Percentiles rank a stretch among this genome's conserved stretches.
Evolutionary conservation across 2,888 invertebrate species (phyloP).

Genomic region (Protophormia terraenovae): DNA sequence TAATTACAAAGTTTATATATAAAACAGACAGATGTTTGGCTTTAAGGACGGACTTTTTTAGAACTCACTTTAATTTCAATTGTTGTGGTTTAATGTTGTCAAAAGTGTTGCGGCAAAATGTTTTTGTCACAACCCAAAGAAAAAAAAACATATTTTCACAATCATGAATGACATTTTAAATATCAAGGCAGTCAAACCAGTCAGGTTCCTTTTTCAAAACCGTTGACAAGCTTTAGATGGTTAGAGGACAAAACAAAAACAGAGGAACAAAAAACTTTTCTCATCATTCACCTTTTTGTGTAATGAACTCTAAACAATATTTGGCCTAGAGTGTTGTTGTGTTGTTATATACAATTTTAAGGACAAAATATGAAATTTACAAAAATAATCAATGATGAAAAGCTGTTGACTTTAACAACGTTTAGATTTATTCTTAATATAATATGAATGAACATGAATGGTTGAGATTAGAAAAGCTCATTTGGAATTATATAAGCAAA

Average conservation of each 20-base stretch:
- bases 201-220: not conserved
- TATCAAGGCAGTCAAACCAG: not conserved
- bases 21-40: not conserved
- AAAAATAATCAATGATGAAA: not conserved
- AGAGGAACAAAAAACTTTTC: not conserved
- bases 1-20: conserved; percentile 25
- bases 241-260: not conserved
- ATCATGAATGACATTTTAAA: not conserved
- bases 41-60: not conserved
- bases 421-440: not conserved
- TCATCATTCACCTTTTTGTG: not conserved
- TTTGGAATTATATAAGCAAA: no score
- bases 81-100: not conserved
- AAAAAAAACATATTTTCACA: not conserved
- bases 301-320: not conserved
- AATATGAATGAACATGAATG: no score
- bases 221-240: not conserved
- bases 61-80: not conserved
- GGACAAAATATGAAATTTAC: not conserved
- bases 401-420: not conserved
- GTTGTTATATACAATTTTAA: no score
- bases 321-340: not conserved
- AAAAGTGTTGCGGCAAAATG: not conserved
- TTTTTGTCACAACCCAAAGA: not conserved
- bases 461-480: no score